phyloP scores from a whole-genome alignment of 2,113 vertebrate species.

The Colossoma macropomum region DNA sequence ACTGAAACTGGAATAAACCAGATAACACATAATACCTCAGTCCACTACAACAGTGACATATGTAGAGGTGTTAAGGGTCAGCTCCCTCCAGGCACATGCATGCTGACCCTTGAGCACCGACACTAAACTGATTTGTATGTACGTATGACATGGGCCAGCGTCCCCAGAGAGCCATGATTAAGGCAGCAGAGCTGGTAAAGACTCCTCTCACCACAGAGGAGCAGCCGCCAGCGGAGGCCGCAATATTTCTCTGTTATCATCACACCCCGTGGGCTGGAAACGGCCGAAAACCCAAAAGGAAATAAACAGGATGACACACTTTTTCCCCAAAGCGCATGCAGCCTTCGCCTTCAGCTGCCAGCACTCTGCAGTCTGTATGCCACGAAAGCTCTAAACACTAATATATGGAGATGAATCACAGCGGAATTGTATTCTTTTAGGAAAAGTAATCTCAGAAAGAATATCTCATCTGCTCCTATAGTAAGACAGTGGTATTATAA shows the following conservation, averaged over 20 bases:
- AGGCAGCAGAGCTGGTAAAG: constrained; percentile 50
- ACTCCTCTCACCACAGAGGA: constrained; percentile 47
- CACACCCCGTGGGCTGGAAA: constrained; percentile 64
- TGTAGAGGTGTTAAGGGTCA: background rate
- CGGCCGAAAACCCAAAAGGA: constrained; percentile 66
- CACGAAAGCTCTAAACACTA: background rate
- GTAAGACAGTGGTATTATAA: constrained; percentile 19
- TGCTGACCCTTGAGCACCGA: constrained; percentile 15
- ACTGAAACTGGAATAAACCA: background rate
- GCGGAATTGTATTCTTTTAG: background rate
- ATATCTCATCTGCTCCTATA: constrained; percentile 5
- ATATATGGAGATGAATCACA: constrained; percentile 15
- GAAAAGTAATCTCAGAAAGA: constrained; percentile 1
- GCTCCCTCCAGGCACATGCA: background rate
- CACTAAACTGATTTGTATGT: constrained; percentile 66
- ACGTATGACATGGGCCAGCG: constrained; percentile 54
- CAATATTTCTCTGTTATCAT: constrained; percentile 71
- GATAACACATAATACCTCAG: background rate
- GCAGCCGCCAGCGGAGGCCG: constrained; percentile 55
- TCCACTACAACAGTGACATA: background rate
- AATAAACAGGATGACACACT: constrained; percentile 73
- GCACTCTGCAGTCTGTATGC: constrained; percentile 38
- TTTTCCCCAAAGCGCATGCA: constrained; percentile 58
- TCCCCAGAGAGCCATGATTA: constrained; percentile 68
- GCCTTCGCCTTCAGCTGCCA: constrained; percentile 27